These are phyloP conservation scores for Pelobates fuscus DNA, from an alignment of 2,113 vertebrate genomes.

Conservation along the genomic window DNA sequence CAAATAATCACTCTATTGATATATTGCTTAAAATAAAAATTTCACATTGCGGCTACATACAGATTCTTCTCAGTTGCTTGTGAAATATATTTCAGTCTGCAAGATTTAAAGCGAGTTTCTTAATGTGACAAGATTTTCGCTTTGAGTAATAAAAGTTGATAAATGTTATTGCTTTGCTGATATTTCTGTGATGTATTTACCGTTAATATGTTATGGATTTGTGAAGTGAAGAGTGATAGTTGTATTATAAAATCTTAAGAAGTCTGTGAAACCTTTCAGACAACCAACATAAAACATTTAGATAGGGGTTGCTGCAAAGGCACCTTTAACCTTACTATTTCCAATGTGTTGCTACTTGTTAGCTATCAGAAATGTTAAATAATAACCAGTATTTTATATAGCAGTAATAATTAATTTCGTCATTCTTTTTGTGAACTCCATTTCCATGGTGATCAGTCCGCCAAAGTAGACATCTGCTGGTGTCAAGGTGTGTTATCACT, in stretches of 20 bases:
- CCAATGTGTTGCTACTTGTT: neutral
- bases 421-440: too few relatives aligned
- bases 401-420: too few relatives aligned
- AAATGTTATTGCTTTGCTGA: slow-evolving; percentile 40
- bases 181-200: slow-evolving; percentile 44
- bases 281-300: slow-evolving; percentile 10
- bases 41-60: neutral
- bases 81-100: slow-evolving; percentile 12
- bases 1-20: slow-evolving; percentile 12
- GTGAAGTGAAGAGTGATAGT: slow-evolving; percentile 37
- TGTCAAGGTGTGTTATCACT: too few relatives aligned
- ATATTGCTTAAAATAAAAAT: slow-evolving; percentile 25
- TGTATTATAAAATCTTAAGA: neutral
- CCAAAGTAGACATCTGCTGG: too few relatives aligned
- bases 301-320: neutral
- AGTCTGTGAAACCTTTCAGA: neutral
- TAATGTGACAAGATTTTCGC: slow-evolving; percentile 41
- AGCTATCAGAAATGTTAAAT: neutral
- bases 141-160: slow-evolving; percentile 48
- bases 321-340: neutral
- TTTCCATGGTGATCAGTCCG: too few relatives aligned
- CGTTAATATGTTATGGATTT: slow-evolving; percentile 45
- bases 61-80: slow-evolving; percentile 17
- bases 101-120: slow-evolving; percentile 35
- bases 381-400: too few relatives aligned